Percentiles rank a stretch among this genome's conserved stretches.
Conservation (phyloP, 1,140 invertebrate species). For the Bombus breviceps region DNA sequence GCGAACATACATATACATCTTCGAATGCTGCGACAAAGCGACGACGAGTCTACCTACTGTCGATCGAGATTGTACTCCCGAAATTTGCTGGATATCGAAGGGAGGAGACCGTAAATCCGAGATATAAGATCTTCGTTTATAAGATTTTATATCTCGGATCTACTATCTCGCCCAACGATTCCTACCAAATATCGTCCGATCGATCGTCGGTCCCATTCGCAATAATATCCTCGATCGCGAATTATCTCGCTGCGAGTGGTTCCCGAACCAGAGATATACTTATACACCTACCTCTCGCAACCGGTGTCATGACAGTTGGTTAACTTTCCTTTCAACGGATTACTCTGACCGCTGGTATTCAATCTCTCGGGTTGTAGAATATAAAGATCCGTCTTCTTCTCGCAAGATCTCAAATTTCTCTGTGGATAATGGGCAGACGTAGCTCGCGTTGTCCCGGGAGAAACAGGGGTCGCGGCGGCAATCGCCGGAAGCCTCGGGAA, state of each 20-base stretch:
- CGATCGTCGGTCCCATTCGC: too few species aligned
- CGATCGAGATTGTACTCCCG: rapidly evolving
- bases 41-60: background rate
- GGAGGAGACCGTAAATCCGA: too few species aligned
- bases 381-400: conserved; percentile 94
- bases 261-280: background rate
- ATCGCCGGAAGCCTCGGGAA: conserved; percentile 68
- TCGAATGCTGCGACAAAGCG: background rate
- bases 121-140: too few species aligned
- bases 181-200: too few species aligned
- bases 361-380: conserved; percentile 91
- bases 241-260: too few species aligned
- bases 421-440: conserved; percentile 75
- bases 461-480: conserved; percentile 75
- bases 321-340: conserved; percentile 93
- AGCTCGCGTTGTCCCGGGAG: conserved; percentile 75
- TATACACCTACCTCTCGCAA: conserved; percentile 89
- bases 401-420: conserved; percentile 88
- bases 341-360: conserved; percentile 89
- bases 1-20: conserved; percentile 32
- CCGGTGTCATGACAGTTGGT: conserved; percentile 95
- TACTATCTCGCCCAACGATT: too few species aligned
- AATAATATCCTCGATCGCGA: too few species aligned
- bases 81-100: too few species aligned
- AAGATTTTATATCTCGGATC: too few species aligned